These are phyloP conservation scores for Steinernema hermaphroditum DNA, from an alignment of 2,888 invertebrate genomes.

Conservation along the genomic window DNA sequence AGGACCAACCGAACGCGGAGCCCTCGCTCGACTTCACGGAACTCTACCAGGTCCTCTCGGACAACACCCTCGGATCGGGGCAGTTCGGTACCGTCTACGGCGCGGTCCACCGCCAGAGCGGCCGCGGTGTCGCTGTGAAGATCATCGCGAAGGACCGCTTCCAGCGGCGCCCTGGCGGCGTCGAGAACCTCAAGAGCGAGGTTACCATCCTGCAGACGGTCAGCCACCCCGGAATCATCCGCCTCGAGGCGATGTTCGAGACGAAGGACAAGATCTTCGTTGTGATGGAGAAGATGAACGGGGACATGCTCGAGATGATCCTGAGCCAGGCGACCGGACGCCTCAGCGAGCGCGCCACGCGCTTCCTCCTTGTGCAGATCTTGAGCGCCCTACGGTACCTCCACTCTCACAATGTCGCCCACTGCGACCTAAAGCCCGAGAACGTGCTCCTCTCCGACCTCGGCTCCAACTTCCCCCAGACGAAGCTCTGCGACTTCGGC, in stretches of 20 bases:
- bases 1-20: constrained; percentile 56
- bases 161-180: constrained; percentile 57
- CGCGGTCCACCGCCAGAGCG: constrained; percentile 71
- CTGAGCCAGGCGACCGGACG: constrained; percentile 74
- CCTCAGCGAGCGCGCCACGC: constrained; percentile 80
- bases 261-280: constrained; percentile 96
- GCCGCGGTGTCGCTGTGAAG: constrained; percentile 65
- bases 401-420: constrained; percentile 76
- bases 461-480: constrained; percentile 64
- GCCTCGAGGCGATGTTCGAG: constrained; percentile 97
- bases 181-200: constrained; percentile 63
- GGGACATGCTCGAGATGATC: constrained; percentile 84
- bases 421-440: constrained; percentile 64
- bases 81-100: constrained; percentile 99
- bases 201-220: constrained; percentile 62
- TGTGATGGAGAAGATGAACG: constrained; percentile 97
- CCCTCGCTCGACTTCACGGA: constrained; percentile 64
- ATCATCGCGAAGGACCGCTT: constrained; percentile 66
- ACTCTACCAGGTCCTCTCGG: constrained; percentile 68
- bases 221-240: constrained; percentile 73
- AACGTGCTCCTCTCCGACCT: constrained; percentile 65
- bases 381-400: constrained; percentile 75
- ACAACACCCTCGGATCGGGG: constrained; percentile 94
- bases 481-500: constrained; percentile 67
- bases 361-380: constrained; percentile 74